A percentile compares a stretch with the other conserved stretches of the same genome.
Evolutionary conservation across 2,113 vertebrate genomes (phyloP).

Genomic region (Tauraco erythrolophus): DNA sequence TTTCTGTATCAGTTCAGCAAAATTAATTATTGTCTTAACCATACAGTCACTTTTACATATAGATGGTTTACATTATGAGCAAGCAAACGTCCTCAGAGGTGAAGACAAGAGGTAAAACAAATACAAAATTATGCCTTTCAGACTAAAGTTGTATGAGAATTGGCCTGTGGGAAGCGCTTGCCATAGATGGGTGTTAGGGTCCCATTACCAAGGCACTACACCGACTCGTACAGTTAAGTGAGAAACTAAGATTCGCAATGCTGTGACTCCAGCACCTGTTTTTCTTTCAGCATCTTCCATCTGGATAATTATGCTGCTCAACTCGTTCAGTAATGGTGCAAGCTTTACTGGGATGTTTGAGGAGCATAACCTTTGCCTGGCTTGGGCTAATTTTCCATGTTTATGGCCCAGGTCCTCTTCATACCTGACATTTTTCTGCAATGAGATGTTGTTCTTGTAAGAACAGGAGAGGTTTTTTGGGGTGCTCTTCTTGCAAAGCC

Average conservation of each 20-base stretch:
- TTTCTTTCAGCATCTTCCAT: background rate
- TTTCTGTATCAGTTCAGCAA: background rate
- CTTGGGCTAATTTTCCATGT: background rate
- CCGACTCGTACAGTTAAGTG: background rate
- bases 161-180: background rate
- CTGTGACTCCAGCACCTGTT: background rate
- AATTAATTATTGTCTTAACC: background rate
- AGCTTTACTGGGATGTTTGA: background rate
- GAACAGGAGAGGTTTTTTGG: background rate
- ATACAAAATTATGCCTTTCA: background rate
- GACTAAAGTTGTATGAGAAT: background rate
- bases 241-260: background rate
- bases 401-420: background rate
- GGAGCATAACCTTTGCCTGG: background rate
- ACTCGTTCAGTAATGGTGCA: background rate
- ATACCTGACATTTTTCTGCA: background rate
- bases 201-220: background rate
- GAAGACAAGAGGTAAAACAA: background rate
- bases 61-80: background rate
- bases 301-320: background rate
- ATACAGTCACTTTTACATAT: background rate
- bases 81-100: background rate
- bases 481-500: background rate
- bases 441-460: background rate
- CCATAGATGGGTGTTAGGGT: background rate